Evolutionary conservation across 1,140 invertebrate species (phyloP).

Genomic region (Holcopasites calliopsidis): DNA sequence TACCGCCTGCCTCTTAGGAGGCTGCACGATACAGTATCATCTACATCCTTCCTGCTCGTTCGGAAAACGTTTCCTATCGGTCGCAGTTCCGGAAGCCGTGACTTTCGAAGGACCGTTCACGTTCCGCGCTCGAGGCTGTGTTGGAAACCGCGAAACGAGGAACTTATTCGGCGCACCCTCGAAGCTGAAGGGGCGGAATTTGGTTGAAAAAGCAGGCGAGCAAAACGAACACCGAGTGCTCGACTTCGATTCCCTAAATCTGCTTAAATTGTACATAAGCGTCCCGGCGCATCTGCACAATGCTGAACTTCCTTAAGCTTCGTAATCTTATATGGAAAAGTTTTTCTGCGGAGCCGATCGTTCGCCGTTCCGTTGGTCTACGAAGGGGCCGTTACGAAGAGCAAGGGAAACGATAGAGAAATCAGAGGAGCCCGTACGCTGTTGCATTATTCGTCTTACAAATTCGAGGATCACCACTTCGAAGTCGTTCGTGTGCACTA

Average conservation of each 20-base stretch:
- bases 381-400: not conserved
- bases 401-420: not conserved
- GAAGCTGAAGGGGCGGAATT: not conserved
- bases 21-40: not conserved
- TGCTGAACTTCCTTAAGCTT: constrained; percentile 40
- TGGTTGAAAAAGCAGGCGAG: not conserved
- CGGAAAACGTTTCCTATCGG: not conserved
- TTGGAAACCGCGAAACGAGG: not conserved
- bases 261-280: constrained; percentile 45
- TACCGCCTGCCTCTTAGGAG: not conserved
- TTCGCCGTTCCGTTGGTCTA: not conserved
- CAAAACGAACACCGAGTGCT: too few species aligned
- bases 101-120: not conserved
- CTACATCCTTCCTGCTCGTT: not conserved
- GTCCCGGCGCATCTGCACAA: constrained; percentile 39
- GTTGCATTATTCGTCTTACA: too few species aligned
- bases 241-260: constrained; percentile 44
- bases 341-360: constrained; percentile 42
- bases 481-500: too few species aligned
- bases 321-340: constrained; percentile 6
- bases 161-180: constrained; percentile 3
- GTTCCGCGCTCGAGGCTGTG: not conserved
- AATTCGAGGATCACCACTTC: too few species aligned
- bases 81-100: not conserved
- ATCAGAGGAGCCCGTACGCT: too few species aligned